Evolutionary conservation across 2,888 invertebrate species (phyloP).

Genomic region (Deilephila elpenor): DNA sequence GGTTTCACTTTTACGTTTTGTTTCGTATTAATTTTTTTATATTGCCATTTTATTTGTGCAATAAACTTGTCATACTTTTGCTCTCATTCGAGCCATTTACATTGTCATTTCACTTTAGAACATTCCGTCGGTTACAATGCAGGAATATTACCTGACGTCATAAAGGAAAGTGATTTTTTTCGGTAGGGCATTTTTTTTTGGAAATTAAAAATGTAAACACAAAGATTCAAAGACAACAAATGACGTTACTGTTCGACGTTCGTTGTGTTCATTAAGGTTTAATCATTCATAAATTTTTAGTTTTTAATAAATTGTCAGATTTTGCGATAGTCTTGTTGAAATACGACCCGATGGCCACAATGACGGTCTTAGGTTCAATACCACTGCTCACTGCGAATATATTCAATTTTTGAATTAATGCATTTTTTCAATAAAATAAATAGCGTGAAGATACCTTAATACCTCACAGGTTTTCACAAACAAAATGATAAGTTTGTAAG

Average conservation of each 20-base stretch:
- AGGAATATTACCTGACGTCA: background rate
- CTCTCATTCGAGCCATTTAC: conserved; percentile 47
- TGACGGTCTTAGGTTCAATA: too few relatives aligned
- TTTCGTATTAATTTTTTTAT: conserved; percentile 34
- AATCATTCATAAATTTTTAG: too few relatives aligned
- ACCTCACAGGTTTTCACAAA: too few relatives aligned
- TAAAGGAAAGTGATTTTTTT: conserved; percentile 3
- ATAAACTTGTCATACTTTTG: conserved; percentile 21
- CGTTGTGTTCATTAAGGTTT: too few relatives aligned
- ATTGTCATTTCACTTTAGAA: conserved; percentile 14
- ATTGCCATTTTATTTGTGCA: conserved; percentile 34
- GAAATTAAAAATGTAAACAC: background rate
- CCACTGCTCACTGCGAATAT: too few relatives aligned
- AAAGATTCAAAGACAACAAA: background rate
- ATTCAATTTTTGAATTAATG: too few relatives aligned
- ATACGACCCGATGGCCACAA: too few relatives aligned
- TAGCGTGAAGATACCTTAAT: too few relatives aligned
- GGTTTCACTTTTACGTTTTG: conserved; percentile 64
- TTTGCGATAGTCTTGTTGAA: too few relatives aligned
- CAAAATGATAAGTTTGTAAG: too few relatives aligned
- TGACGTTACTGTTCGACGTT: background rate
- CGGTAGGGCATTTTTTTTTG: background rate
- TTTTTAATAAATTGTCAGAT: too few relatives aligned
- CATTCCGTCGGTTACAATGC: background rate
- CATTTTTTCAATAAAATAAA: too few relatives aligned